Evolutionary conservation across 2,888 invertebrate genomes (phyloP).

Genomic region (Venusia cambrica): DNA sequence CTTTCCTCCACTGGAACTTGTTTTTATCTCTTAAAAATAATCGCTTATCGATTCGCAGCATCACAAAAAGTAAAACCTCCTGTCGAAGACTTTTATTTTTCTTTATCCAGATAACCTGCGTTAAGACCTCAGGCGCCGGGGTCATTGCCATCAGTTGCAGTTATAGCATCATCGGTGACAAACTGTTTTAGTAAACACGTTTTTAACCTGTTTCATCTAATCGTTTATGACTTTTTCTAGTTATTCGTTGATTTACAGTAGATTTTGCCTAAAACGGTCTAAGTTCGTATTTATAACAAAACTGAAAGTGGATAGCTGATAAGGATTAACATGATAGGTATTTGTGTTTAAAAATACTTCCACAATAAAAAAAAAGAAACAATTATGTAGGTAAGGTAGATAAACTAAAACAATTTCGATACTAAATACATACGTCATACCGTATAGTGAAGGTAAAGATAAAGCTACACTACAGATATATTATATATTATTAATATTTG

Average conservation of each 20-base stretch:
- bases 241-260: too few relatives aligned
- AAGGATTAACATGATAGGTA: too few relatives aligned
- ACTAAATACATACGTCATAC: too few relatives aligned
- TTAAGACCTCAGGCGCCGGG: constrained; percentile 46
- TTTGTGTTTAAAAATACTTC: constrained; percentile 1
- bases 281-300: too few relatives aligned
- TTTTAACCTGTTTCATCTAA: constrained; percentile 55
- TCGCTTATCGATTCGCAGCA: constrained; percentile 25
- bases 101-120: constrained; percentile 68
- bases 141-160: constrained; percentile 77
- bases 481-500: too few relatives aligned
- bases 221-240: constrained; percentile 22
- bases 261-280: too few relatives aligned
- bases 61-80: constrained; percentile 30
- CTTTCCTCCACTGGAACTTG: constrained; percentile 8
- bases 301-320: too few relatives aligned
- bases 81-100: constrained; percentile 47
- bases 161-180: constrained; percentile 68
- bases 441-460: too few relatives aligned
- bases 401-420: too few relatives aligned
- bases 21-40: constrained; percentile 23
- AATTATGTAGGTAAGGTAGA: too few relatives aligned
- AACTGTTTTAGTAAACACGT: constrained; percentile 61
- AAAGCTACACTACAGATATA: too few relatives aligned
- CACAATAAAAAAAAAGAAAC: too few relatives aligned